phyloP scores from a whole-genome alignment of 2,888 invertebrate species.

The Zaprionus bogoriensis region DNA sequence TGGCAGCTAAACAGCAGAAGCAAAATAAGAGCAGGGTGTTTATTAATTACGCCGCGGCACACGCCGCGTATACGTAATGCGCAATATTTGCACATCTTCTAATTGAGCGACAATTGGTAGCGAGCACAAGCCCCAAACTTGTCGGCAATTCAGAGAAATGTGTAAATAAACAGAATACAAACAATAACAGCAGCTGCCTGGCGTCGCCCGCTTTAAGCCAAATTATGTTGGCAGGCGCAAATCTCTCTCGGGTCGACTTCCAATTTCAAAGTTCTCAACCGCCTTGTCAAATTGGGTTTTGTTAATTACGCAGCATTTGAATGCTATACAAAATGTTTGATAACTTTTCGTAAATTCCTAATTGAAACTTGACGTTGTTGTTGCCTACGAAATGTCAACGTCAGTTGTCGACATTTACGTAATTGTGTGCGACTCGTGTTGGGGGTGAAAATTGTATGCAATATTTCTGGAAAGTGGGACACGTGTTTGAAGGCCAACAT shows the following conservation, averaged over 20 bases:
- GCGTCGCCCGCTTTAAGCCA: slow-evolving; percentile 7
- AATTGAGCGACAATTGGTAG: slow-evolving; percentile 17
- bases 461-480: neutral
- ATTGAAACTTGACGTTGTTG: slow-evolving; percentile 15
- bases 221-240: neutral
- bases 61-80: slow-evolving; percentile 47
- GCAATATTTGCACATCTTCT: slow-evolving; percentile 13
- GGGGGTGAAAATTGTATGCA: neutral
- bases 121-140: neutral
- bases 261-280: neutral
- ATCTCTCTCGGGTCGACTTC: neutral
- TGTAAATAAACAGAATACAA: slow-evolving; percentile 3
- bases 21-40: too few relatives aligned
- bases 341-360: slow-evolving; percentile 19
- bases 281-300: slow-evolving; percentile 18
- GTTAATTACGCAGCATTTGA: slow-evolving; percentile 27
- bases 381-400: slow-evolving; percentile 18
- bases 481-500: neutral
- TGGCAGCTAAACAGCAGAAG: slow-evolving; percentile 14
- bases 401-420: neutral
- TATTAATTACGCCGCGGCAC: slow-evolving; percentile 39
- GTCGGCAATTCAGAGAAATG: slow-evolving; percentile 2
- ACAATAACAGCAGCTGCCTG: neutral
- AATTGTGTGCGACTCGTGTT: slow-evolving; percentile 1
- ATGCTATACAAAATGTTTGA: slow-evolving; percentile 5